phyloP scores from a whole-genome alignment of 2,888 invertebrate species.

The Nephrotoma flavescens region DNA sequence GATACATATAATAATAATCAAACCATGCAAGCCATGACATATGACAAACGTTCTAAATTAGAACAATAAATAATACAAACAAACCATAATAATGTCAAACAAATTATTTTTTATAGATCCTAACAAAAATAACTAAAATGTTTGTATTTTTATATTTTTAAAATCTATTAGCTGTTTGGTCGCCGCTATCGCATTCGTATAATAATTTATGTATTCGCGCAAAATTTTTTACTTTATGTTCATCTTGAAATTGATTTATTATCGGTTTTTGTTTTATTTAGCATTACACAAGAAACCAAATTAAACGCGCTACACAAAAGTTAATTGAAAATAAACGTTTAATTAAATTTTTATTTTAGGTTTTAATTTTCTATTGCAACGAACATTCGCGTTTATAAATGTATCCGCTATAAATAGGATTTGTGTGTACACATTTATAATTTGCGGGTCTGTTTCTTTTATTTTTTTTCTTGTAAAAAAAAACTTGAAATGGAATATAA shows the following conservation, averaged over 20 bases:
- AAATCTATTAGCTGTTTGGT: neutral
- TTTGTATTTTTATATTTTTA: neutral
- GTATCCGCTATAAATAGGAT: neutral
- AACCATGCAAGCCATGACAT: neutral
- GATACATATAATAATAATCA: neutral
- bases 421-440: neutral
- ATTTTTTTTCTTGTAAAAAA: too few species aligned
- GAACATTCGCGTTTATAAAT: neutral
- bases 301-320: neutral
- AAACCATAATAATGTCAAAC: neutral
- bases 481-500: neutral
- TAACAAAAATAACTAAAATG: neutral
- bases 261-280: neutral
- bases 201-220: neutral
- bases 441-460: neutral
- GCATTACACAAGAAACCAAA: neutral
- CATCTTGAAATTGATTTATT: neutral
- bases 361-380: neutral
- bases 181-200: neutral
- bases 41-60: neutral
- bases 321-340: neutral
- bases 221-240: neutral
- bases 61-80: neutral
- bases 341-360: neutral
- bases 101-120: neutral